Percentiles rank a stretch among this genome's conserved stretches.
Conservation (phyloP, 2,888 invertebrate genomes). For the Anorthoa munda region DNA sequence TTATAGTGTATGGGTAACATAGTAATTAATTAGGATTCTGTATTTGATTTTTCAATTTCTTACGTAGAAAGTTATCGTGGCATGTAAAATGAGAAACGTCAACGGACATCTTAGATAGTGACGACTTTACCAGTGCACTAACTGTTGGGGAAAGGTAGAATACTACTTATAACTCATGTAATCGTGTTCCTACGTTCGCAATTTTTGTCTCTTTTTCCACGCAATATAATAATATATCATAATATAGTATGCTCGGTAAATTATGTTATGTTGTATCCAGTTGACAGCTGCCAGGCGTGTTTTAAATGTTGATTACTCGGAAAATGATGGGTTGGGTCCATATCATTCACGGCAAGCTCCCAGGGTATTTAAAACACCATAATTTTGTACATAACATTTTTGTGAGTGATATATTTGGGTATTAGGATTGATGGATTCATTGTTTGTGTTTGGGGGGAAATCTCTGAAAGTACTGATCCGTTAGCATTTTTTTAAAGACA, state of each 20-base stretch:
- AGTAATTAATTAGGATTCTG: too few species aligned
- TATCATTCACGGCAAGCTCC: background rate
- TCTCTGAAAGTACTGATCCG: too few species aligned
- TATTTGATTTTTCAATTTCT: too few species aligned
- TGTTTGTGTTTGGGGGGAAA: background rate
- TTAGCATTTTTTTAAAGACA: too few species aligned
- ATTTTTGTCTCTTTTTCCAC: background rate
- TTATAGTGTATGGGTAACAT: too few species aligned
- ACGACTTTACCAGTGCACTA: too few species aligned
- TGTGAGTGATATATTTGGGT: conserved; percentile 30
- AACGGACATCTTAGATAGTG: too few species aligned
- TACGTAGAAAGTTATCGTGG: too few species aligned
- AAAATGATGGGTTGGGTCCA: conserved; percentile 13
- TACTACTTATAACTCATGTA: background rate
- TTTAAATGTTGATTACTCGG: conserved; percentile 43
- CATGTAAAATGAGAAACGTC: too few species aligned
- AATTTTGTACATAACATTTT: conserved; percentile 11
- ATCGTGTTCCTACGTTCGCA: background rate
- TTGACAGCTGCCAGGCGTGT: conserved; percentile 35
- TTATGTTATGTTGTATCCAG: conserved; percentile 11
- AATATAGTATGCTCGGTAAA: background rate
- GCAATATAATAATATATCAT: background rate
- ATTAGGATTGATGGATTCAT: background rate
- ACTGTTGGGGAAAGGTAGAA: too few species aligned
- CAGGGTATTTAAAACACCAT: conserved; percentile 4